phyloP scores from a whole-genome alignment of 2,888 invertebrate genomes.

The Julus scanicus region DNA sequence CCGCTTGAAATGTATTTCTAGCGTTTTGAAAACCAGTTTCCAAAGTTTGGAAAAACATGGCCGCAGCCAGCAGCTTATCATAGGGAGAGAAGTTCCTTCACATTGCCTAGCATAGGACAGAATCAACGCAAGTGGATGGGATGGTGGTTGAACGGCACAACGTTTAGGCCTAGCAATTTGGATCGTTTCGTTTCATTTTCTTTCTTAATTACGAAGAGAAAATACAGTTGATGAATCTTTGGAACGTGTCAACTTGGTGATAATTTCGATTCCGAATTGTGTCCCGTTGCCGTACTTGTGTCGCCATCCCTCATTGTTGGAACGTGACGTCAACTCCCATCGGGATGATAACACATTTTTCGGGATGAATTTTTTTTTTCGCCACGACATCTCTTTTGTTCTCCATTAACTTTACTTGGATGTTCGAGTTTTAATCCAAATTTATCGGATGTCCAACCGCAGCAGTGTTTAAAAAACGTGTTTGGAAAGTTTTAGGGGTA shows the following conservation, averaged over 20 bases:
- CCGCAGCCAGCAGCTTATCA: slow-evolving; percentile 28
- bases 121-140: slow-evolving; percentile 47
- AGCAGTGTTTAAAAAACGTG: background rate
- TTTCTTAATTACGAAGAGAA: background rate
- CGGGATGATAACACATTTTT: slow-evolving; percentile 23
- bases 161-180: background rate
- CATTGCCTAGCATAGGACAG: slow-evolving; percentile 1
- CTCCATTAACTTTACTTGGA: background rate
- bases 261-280: background rate
- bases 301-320: slow-evolving; percentile 33
- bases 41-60: slow-evolving; percentile 50
- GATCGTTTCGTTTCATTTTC: background rate
- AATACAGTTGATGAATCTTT: background rate
- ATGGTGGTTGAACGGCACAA: slow-evolving; percentile 41
- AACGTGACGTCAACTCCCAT: slow-evolving; percentile 33
- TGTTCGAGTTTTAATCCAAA: background rate
- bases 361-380: background rate
- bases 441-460: background rate
- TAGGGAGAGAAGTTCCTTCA: slow-evolving; percentile 44
- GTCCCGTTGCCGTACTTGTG: background rate
- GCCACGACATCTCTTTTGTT: slow-evolving; percentile 33
- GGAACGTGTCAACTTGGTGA: background rate
- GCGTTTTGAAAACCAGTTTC: slow-evolving; percentile 1
- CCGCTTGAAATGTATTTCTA: background rate
- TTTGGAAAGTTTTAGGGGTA: background rate